Conservation (phyloP, 1,140 invertebrate species). For the Drosophila saltans region DNA sequence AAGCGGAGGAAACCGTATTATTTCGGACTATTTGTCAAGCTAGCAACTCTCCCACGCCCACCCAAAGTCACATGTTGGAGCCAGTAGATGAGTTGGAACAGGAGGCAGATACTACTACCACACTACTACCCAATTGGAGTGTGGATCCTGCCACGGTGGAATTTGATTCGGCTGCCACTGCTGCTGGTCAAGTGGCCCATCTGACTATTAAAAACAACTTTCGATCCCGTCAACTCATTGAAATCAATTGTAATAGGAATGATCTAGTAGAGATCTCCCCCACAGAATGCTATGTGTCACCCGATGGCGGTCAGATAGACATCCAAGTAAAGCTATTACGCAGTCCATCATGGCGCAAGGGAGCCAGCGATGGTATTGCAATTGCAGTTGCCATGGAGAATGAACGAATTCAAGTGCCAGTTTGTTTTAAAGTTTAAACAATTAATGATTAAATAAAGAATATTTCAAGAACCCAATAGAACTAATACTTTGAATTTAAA, state of each 20-base stretch:
- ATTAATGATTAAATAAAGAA: neutral
- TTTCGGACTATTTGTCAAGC: constrained; percentile 71
- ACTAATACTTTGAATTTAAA: too few species aligned
- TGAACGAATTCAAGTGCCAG: constrained; percentile 71
- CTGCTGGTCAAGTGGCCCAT: constrained; percentile 14
- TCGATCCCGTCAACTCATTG: constrained; percentile 67
- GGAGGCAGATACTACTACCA: constrained; percentile 56
- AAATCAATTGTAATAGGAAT: constrained; percentile 59
- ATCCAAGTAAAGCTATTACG: constrained; percentile 51
- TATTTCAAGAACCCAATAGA: neutral
- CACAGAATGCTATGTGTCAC: constrained; percentile 61
- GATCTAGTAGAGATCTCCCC: constrained; percentile 62
- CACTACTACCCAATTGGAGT: constrained; percentile 58
- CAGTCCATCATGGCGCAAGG: constrained; percentile 29
- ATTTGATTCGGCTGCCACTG: constrained; percentile 18
- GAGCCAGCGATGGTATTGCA: constrained; percentile 28
- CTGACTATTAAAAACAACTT: constrained; percentile 61
- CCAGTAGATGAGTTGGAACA: constrained; percentile 63
- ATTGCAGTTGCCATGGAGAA: constrained; percentile 71
- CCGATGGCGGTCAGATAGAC: constrained; percentile 67
- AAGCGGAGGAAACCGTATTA: constrained; percentile 74
- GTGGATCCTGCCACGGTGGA: constrained; percentile 55
- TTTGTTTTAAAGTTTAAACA: constrained; percentile 58
- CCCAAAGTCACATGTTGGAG: constrained; percentile 57
- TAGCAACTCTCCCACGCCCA: constrained; percentile 68